These are phyloP conservation scores for Thelaira solivaga DNA, from an alignment of 2,888 invertebrate genomes.

Conservation along the genomic window DNA sequence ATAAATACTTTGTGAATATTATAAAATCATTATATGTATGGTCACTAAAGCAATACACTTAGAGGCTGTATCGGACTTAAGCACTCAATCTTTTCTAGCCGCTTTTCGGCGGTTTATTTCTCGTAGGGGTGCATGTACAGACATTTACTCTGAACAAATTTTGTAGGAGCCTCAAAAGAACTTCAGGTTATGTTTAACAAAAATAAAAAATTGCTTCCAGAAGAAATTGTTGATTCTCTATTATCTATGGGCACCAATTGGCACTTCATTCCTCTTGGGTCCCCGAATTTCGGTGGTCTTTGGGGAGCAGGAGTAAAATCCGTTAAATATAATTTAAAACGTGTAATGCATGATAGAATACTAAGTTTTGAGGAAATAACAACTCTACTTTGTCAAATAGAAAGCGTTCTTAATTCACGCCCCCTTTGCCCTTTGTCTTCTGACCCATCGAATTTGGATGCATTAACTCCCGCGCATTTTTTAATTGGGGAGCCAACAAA, in stretches of 20 bases:
- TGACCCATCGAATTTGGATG: slow-evolving; percentile 41
- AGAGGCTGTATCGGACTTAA: slow-evolving; percentile 54
- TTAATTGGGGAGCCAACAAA: not conserved
- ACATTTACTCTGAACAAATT: slow-evolving; percentile 60
- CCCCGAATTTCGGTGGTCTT: slow-evolving; percentile 57
- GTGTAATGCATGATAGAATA: slow-evolving; percentile 15
- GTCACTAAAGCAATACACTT: slow-evolving; percentile 55
- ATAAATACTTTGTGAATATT: too few relatives aligned
- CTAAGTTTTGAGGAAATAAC: slow-evolving; percentile 41
- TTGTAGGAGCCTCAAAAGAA: slow-evolving; percentile 46
- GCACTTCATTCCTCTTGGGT: slow-evolving; percentile 47
- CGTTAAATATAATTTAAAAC: slow-evolving; percentile 44
- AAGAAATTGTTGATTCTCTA: not conserved
- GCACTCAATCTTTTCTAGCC: slow-evolving; percentile 53
- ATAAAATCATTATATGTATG: slow-evolving; percentile 38
- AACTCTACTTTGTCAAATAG: slow-evolving; percentile 33
- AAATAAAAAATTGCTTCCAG: not conserved
- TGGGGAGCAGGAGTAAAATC: slow-evolving; percentile 24
- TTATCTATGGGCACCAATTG: not conserved
- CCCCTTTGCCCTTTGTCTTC: slow-evolving; percentile 28
- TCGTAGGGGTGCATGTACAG: slow-evolving; percentile 29
- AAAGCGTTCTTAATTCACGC: slow-evolving; percentile 44
- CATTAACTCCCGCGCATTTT: slow-evolving; percentile 45
- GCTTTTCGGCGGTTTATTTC: slow-evolving; percentile 53
- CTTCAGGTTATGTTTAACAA: not conserved